Base-by-base conservation (phyloP, 2,888 invertebrate genomes). In the Entomobrya multifasciata region DNA sequence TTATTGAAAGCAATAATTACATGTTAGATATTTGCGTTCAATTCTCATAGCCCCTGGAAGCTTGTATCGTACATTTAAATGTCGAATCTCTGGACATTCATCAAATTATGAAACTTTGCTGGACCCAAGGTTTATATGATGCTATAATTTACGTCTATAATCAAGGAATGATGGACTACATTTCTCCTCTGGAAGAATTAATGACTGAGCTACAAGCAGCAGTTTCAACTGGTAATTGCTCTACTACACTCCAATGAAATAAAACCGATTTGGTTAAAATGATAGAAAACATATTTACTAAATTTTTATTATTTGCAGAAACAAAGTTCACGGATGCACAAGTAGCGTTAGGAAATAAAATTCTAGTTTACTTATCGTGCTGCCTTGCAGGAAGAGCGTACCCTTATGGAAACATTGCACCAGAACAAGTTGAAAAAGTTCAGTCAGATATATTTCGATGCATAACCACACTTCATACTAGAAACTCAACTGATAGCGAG, bases 301-400 rank as follows among this genome's bases (percentile, higher is more conserved):
- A n/a, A n/a, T n/a, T n/a, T n/a, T 36, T 36, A 6, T 36, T 36
- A 8, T 87, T 85, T 78, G 25, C 25, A 90, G 92, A 92, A 15
- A 89, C 91, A 22, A 91, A 91, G 70, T 90, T 93, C 36, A 92
- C 92, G 20, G 92, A 92, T 78, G 88, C 89, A 13, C 91, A 92
- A 89, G 93, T 95, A 90, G 94, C 94, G 91, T 93, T 97, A 62
- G 97, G 97, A 8, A 97, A 97, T 92, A 96, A 96, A 88, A 93
- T 97, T 89, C 93, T 98, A 76, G 96, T 97, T 1, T 97, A 97
- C 92, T 94, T 97, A 41, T 96, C 96, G 88, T 96, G 97, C 90
- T 97, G 97, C 92, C 93, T 97, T 88, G 96, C 96, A n/a, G 97
- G 97, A 0, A 93, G 96, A 83, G 96, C 96, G 0, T 97, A 96